Conservation (phyloP, 2,888 invertebrate genomes). For the Nineta flava region DNA sequence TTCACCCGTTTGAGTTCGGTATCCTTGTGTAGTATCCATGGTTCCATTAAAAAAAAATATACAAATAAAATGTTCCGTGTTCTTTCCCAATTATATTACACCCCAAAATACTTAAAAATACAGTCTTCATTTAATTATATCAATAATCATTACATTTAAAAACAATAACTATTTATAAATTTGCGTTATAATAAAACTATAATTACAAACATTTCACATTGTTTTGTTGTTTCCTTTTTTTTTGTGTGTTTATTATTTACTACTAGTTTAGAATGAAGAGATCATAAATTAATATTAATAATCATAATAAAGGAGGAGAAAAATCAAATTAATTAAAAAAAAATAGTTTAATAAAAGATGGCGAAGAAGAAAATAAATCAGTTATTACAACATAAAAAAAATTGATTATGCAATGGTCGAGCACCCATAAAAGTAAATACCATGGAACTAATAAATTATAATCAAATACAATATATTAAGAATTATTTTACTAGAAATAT, state of each 20-base stretch:
- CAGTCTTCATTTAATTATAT: not conserved
- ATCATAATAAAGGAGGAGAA: not conserved
- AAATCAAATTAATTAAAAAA: not conserved
- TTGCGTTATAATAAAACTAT: not conserved
- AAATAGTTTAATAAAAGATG: not conserved
- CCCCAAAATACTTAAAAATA: not conserved
- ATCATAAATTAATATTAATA: not conserved
- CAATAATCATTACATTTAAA: not conserved
- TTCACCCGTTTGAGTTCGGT: no score
- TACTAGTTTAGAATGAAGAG: not conserved
- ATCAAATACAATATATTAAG: slow-evolving; percentile 3
- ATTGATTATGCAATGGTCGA: not conserved
- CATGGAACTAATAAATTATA: not conserved
- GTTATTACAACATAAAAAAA: not conserved
- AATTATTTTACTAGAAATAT: slow-evolving; percentile 50
- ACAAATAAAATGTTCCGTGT: no score
- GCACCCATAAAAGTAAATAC: not conserved
- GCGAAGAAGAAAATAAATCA: not conserved
- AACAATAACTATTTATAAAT: not conserved
- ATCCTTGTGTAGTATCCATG: no score
- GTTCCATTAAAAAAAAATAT: no score
- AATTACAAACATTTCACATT: not conserved
- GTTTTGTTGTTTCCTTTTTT: not conserved
- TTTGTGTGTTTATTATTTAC: not conserved
- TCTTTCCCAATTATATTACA: not conserved